Evolutionary conservation across 2,113 vertebrate species (phyloP).

Genomic region (Melanerpes formicivorus): DNA sequence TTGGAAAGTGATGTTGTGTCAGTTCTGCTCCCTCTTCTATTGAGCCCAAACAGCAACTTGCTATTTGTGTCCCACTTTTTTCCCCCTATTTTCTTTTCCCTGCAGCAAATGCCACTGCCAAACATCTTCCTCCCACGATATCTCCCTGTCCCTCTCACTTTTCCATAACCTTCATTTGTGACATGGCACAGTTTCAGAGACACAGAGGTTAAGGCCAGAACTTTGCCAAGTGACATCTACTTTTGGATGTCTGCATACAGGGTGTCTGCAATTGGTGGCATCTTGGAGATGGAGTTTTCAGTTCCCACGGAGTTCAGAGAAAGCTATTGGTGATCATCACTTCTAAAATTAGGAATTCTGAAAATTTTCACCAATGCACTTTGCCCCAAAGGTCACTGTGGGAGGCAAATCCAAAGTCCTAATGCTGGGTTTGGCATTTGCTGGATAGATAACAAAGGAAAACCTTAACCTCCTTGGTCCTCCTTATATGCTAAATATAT

Average conservation of each 20-base stretch:
- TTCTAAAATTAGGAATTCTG: slow-evolving; percentile 25
- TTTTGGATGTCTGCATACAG: background rate
- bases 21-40: background rate
- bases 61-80: background rate
- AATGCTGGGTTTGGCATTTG: background rate
- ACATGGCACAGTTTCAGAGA: background rate
- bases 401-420: background rate
- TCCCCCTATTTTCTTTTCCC: background rate
- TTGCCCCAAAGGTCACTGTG: background rate
- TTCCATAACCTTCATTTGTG: slow-evolving; percentile 14
- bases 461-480: background rate
- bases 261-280: background rate
- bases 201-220: background rate
- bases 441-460: background rate
- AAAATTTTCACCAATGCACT: background rate
- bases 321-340: background rate
- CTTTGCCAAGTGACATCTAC: background rate
- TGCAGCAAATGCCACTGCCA: slow-evolving; percentile 20
- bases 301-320: slow-evolving; percentile 32
- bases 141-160: background rate
- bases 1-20: background rate
- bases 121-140: slow-evolving; percentile 11
- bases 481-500: background rate
- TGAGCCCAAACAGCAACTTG: background rate
- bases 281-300: background rate